These are phyloP conservation scores for Coelopa pilipes DNA, from an alignment of 2,888 invertebrate species.

Conservation along the genomic window DNA sequence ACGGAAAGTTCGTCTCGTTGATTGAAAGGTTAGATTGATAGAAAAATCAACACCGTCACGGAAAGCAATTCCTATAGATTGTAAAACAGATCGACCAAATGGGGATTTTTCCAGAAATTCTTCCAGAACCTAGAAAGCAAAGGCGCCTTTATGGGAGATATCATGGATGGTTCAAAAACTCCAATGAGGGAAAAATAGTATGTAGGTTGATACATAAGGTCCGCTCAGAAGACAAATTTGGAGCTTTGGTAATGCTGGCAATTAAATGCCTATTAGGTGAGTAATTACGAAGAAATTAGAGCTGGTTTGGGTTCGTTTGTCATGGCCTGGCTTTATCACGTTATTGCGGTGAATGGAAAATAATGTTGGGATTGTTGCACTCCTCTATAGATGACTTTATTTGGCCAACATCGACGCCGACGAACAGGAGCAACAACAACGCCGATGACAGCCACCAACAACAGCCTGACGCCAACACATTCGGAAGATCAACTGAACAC, in stretches of 20 bases:
- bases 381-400: not conserved
- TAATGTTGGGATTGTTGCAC: not conserved
- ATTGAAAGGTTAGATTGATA: too few relatives aligned
- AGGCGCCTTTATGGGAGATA: too few relatives aligned
- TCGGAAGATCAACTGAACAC: not conserved
- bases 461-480: not conserved
- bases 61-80: too few relatives aligned
- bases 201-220: conserved; percentile 10
- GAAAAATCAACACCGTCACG: too few relatives aligned
- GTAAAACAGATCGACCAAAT: too few relatives aligned
- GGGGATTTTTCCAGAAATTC: too few relatives aligned
- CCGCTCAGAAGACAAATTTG: not conserved
- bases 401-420: too few relatives aligned
- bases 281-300: conserved; percentile 2
- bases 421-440: not conserved
- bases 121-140: too few relatives aligned
- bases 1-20: too few relatives aligned
- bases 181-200: not conserved
- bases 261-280: conserved; percentile 4
- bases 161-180: too few relatives aligned
- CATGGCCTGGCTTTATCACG: too few relatives aligned
- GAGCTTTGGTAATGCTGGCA: not conserved
- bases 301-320: too few relatives aligned
- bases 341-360: not conserved
- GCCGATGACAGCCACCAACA: not conserved